These are phyloP conservation scores for Mesorhabditis belari DNA, from an alignment of 2,888 invertebrate genomes.

Conservation along the genomic window DNA sequence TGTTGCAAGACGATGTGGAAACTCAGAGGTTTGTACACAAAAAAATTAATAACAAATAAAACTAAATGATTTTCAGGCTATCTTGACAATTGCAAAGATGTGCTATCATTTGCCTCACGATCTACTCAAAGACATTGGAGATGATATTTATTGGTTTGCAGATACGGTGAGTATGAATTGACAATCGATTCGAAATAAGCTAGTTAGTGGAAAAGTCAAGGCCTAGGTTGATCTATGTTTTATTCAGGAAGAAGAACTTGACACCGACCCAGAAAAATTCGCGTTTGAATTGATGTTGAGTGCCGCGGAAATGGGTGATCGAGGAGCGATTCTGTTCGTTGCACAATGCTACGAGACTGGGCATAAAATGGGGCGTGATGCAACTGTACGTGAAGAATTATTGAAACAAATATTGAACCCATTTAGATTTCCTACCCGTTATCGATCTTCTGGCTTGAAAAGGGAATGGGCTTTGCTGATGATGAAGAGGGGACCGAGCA, in stretches of 20 bases:
- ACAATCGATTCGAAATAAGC: not conserved
- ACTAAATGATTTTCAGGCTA: slow-evolving; percentile 48
- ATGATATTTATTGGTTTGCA: slow-evolving; percentile 47
- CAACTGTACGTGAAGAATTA: slow-evolving; percentile 8
- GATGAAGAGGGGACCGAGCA: slow-evolving; percentile 35
- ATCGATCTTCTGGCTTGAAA: slow-evolving; percentile 34
- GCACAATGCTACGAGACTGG: slow-evolving; percentile 60
- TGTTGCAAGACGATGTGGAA: slow-evolving; percentile 59
- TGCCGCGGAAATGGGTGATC: slow-evolving; percentile 59
- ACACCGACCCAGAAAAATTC: slow-evolving; percentile 49
- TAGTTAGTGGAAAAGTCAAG: no score
- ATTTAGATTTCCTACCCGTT: slow-evolving; percentile 15
- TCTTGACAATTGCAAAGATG: slow-evolving; percentile 57
- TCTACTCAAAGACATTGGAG: slow-evolving; percentile 56
- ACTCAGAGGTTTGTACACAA: slow-evolving; percentile 52
- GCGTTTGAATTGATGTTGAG: slow-evolving; percentile 53
- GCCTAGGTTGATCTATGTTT: no score
- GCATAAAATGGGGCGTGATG: slow-evolving; percentile 17
- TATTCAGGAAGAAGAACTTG: slow-evolving; percentile 37
- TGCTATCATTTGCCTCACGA: slow-evolving; percentile 58
- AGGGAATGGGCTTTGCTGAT: slow-evolving; percentile 38
- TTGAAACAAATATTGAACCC: not conserved
- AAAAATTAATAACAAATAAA: no score
- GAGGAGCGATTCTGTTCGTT: slow-evolving; percentile 58
- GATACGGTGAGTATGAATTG: slow-evolving; percentile 3